A percentile compares a stretch with the other conserved stretches of the same genome.
phyloP scores from a whole-genome alignment of 2,888 invertebrate genomes.

The Amphipoea oculea region DNA sequence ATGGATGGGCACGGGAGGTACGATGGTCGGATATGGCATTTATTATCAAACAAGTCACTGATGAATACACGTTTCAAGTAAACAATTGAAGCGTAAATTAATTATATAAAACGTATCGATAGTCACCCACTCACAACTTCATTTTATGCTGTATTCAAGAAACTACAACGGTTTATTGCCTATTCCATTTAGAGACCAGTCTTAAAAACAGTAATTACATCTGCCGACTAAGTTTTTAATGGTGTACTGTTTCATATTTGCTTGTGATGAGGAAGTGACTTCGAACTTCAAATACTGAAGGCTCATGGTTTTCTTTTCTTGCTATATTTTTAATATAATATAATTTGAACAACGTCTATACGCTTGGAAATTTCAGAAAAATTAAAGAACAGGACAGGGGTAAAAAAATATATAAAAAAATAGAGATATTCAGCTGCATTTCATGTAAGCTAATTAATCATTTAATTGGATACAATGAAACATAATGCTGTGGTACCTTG shows the following conservation, averaged over 20 bases:
- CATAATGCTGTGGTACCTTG: too few species aligned
- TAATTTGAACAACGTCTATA: background rate
- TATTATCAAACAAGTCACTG: background rate
- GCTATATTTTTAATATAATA: background rate
- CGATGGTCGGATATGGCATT: slow-evolving; percentile 36
- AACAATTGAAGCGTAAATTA: too few species aligned
- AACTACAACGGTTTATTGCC: slow-evolving; percentile 70
- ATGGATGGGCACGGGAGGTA: slow-evolving; percentile 10
- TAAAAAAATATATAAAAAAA: background rate
- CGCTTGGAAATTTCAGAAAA: background rate
- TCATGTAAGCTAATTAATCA: background rate
- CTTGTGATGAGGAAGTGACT: background rate
- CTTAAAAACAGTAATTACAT: slow-evolving; percentile 8
- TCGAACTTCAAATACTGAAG: background rate
- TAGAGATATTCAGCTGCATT: background rate
- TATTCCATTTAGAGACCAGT: slow-evolving; percentile 47
- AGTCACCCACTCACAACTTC: background rate
- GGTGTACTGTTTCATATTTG: background rate
- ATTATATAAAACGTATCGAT: slow-evolving; percentile 13
- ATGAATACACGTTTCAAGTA: background rate
- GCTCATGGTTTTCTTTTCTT: background rate
- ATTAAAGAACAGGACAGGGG: too few species aligned
- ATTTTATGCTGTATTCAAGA: slow-evolving; percentile 57
- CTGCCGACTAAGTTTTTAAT: background rate
- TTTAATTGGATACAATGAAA: background rate